Percentiles rank a stretch among this genome's conserved stretches.
phyloP scores from a whole-genome alignment of 2,797 vertebrate genomes.

The Chelon labrosus region DNA sequence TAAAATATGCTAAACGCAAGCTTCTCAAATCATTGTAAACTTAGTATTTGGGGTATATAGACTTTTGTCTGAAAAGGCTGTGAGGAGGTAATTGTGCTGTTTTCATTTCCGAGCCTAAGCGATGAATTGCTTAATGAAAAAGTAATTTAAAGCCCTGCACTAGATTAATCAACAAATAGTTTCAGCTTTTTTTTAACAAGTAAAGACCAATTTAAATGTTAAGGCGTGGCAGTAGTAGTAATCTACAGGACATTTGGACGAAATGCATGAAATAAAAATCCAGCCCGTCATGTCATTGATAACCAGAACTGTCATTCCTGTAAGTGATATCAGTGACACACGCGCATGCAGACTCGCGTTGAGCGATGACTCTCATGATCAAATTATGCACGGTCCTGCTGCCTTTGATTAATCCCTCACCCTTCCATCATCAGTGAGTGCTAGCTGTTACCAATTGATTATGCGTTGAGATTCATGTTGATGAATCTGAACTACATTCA shows the following conservation, averaged over 20 bases:
- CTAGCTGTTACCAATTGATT: slow-evolving; percentile 74
- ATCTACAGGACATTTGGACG: background rate
- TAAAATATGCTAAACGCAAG: background rate
- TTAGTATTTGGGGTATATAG: background rate
- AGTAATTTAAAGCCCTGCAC: background rate
- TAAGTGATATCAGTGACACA: slow-evolving; percentile 12
- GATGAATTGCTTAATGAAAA: background rate
- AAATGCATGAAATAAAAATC: background rate
- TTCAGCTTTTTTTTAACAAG: background rate
- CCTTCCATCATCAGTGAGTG: slow-evolving; percentile 42
- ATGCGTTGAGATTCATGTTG: slow-evolving; percentile 48
- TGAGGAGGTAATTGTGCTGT: background rate
- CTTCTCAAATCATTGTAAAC: background rate
- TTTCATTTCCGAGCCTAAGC: background rate
- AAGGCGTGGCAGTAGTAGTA: too few species aligned
- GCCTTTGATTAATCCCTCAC: slow-evolving; percentile 69
- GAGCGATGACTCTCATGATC: slow-evolving; percentile 64
- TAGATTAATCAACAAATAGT: background rate
- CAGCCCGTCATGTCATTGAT: slow-evolving; percentile 16
- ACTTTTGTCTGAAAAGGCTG: background rate
- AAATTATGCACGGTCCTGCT: slow-evolving; percentile 67
- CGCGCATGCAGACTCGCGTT: slow-evolving; percentile 38
- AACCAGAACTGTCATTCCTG: slow-evolving; percentile 9
- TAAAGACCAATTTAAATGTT: background rate
- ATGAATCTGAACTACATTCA: slow-evolving; percentile 55